Evolutionary conservation across 2,113 vertebrate genomes (phyloP).

Genomic region (Zosterops borbonicus): DNA sequence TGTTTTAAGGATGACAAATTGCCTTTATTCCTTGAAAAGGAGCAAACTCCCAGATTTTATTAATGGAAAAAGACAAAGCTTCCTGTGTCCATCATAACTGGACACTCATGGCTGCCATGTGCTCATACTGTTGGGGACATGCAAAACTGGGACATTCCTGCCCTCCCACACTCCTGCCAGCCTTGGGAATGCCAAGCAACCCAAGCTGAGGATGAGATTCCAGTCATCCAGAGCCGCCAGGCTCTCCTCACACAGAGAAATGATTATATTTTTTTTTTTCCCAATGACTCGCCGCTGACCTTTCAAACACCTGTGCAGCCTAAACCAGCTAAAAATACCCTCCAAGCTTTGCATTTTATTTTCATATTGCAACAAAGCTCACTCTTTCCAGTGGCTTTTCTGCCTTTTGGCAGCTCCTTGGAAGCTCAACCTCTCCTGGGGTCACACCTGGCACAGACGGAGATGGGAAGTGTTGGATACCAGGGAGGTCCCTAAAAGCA

Average conservation of each 20-base stretch:
- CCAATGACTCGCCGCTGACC: conserved; percentile 40
- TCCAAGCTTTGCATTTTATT: conserved; percentile 35
- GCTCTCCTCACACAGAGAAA: not conserved
- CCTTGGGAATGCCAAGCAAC: not conserved
- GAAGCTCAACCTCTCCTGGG: not conserved
- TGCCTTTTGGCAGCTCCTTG: not conserved
- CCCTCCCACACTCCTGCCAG: rapidly evolving
- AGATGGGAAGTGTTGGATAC: not conserved
- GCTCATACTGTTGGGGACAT: rapidly evolving
- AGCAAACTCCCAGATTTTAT: not conserved
- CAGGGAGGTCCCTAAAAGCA: not conserved
- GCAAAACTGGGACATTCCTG: rapidly evolving
- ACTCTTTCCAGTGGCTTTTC: not conserved
- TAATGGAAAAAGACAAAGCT: conserved; percentile 11
- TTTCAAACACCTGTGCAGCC: conserved; percentile 42
- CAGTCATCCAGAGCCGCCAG: not conserved
- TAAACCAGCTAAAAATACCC: conserved; percentile 42
- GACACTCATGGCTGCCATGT: rapidly evolving
- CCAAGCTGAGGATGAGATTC: not conserved
- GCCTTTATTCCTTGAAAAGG: not conserved
- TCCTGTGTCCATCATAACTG: not conserved
- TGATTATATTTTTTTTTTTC: not conserved
- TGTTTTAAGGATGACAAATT: not conserved
- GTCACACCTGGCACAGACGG: rapidly evolving
- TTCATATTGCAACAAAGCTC: conserved; percentile 59